Conservation (phyloP, 2,797 vertebrate genomes). For the Oryzias dopingdopingensis region DNA sequence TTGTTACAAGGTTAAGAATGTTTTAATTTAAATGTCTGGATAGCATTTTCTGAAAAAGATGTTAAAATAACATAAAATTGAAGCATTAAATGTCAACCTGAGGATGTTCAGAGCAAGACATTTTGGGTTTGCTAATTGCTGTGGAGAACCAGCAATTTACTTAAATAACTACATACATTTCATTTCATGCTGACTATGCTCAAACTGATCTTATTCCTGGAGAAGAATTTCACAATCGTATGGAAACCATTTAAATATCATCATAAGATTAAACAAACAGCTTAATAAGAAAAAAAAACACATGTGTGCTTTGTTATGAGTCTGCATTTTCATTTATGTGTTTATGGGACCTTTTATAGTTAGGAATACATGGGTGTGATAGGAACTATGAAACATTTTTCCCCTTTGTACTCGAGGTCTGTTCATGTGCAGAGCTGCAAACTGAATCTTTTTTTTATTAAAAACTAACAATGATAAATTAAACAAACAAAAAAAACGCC, state of each 20-base stretch:
- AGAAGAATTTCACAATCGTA: constrained; percentile 35
- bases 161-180: constrained; percentile 4
- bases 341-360: constrained; percentile 48
- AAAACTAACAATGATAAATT: too few relatives aligned
- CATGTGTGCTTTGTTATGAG: constrained; percentile 19
- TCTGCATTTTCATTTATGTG: constrained; percentile 36
- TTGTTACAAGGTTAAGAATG: not conserved
- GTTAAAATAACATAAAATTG: not conserved
- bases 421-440: not conserved
- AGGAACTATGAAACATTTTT: constrained; percentile 14
- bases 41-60: not conserved
- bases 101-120: not conserved
- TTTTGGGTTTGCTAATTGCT: constrained; percentile 7
- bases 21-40: not conserved
- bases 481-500: too few relatives aligned
- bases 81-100: constrained; percentile 4
- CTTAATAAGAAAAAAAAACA: constrained; percentile 24
- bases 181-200: constrained; percentile 27
- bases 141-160: not conserved
- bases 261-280: constrained; percentile 17
- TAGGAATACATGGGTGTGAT: constrained; percentile 37
- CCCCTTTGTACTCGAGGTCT: constrained; percentile 17
- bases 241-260: constrained; percentile 34
- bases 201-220: constrained; percentile 12
- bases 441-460: too few relatives aligned